Evolutionary conservation across 2,113 vertebrate species (phyloP), one percentile per base, ranked within the genome.

Genomic region (Thymallus thymallus): DNA sequence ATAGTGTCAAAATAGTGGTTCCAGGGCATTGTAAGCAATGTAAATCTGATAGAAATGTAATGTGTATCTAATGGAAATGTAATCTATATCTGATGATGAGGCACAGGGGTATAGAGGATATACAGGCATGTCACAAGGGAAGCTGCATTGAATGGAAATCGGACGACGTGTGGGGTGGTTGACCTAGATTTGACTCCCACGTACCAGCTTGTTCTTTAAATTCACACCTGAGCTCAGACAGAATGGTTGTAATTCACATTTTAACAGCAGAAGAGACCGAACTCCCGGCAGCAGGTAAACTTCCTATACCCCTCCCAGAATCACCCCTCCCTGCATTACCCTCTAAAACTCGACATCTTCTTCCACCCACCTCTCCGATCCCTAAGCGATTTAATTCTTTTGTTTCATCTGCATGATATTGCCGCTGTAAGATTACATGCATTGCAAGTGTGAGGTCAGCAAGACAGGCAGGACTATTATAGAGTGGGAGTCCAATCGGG

Each of bases 341-440:
- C 48, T 18, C 13, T 4, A 51, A 4, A 51, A 51, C 16, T 18
- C 4, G 48, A 51, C 48, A 51, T 35, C 46, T 48, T 16, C 46
- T 48, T 48, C 46, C 46, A 48, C 46, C 14, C 48, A n/a, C 16
- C 48, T 13, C 61, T 24, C 62, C 69, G 68, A 9, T 41, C 10
- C 66, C 29, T 80, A 67, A n/a, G 4, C 60, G 20, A 76, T 73
- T 67, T 73, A 71, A 73, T 77, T 75, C 56, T 41, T 72, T 35
- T 73, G 72, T 78, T 71, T 80, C 78, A 77, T 76, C 78, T 20
- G 66, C 46, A 76, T 75, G 55, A 73, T 68, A 73, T 71, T 78
- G 78, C 55, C 76, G 76, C n/a, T 75, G 58, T 80, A 73, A 78
- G 61, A 75, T 78, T 76, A 76, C 73, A 81, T 73, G 71, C 67